Evolutionary conservation across 2,888 invertebrate species (phyloP).

Genomic region (Eurois occulta): DNA sequence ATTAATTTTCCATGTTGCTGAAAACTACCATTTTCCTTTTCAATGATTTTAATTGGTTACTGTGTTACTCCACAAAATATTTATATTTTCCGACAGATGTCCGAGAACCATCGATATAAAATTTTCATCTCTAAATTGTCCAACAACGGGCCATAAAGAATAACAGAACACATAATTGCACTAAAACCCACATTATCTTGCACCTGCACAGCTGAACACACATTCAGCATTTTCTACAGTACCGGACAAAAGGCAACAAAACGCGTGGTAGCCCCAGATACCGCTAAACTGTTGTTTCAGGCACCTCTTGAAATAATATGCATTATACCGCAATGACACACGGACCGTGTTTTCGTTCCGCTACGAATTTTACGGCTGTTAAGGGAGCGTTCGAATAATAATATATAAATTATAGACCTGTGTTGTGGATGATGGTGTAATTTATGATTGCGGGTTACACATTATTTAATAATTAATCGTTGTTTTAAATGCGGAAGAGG

Average conservation of each 20-base stretch:
- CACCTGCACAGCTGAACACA: constrained; percentile 49
- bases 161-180: constrained; percentile 44
- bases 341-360: constrained; percentile 65
- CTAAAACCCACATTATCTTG: constrained; percentile 57
- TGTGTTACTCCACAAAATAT: constrained; percentile 3
- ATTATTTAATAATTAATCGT: constrained; percentile 15
- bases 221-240: constrained; percentile 47
- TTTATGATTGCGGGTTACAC: constrained; percentile 46
- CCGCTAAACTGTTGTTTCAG: constrained; percentile 78
- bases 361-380: constrained; percentile 54
- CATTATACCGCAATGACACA: constrained; percentile 66
- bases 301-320: constrained; percentile 75
- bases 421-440: constrained; percentile 53
- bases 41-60: constrained; percentile 4
- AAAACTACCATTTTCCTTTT: neutral
- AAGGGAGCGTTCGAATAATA: constrained; percentile 57
- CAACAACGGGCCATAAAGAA: constrained; percentile 36
- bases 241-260: constrained; percentile 71
- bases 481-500: neutral
- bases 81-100: neutral
- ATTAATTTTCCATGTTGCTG: neutral
- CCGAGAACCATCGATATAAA: neutral
- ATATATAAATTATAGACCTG: constrained; percentile 58
- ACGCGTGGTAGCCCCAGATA: constrained; percentile 74
- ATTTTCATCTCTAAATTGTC: constrained; percentile 1